Base-by-base conservation (phyloP, 2,888 invertebrate genomes). In the Margaritifera margaritifera region DNA sequence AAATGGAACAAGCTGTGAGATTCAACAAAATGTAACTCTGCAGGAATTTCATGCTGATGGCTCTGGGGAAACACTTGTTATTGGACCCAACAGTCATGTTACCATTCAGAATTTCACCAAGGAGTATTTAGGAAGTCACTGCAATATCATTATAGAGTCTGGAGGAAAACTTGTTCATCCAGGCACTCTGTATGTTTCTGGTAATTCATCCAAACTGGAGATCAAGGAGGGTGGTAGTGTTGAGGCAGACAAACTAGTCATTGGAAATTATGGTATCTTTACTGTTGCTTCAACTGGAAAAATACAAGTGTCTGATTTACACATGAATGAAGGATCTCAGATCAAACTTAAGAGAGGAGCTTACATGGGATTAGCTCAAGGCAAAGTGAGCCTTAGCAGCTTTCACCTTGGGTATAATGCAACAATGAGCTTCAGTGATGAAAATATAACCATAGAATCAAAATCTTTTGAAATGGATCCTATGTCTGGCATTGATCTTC, bases 181-280 rank as follows among this genome's bases (percentile, higher is more conserved):
- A 42, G 68, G 62, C 52, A 64, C 67, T 59, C 61, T 81, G 53
- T 68, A 73, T 27, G 42, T 80, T 1, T 72, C 79, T 51, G 80
- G 80, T 15, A 64, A 66, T 6, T 55, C 20, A 42, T 77, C 80
- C 24, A 31, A 57, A 11, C 72, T 82, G 19, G 65, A 66, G 11
- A 50, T 82, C n/a, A 42, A 58, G 18, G 42, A 42, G 42, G 42
- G 42, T 42, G 82, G 80, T 11, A 66, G 59, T 4, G 22, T 82
- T n/a, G 61, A 62, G 20, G 62, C 71, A 6, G 24, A 57, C 1
- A 64, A 64, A 20, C 58, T 82, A 3, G 70, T 63, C 15, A 69
- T 82, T 3, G 75, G 76, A 42, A 78, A 74, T 57, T 64, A 69
- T 62, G 78, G 80, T 18, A 66, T 22, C 6, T 62, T 82, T 19